phyloP scores from a whole-genome alignment of 37 sponge, comb jelly and placozoan genomes.

The Spongilla lacustris region DNA sequence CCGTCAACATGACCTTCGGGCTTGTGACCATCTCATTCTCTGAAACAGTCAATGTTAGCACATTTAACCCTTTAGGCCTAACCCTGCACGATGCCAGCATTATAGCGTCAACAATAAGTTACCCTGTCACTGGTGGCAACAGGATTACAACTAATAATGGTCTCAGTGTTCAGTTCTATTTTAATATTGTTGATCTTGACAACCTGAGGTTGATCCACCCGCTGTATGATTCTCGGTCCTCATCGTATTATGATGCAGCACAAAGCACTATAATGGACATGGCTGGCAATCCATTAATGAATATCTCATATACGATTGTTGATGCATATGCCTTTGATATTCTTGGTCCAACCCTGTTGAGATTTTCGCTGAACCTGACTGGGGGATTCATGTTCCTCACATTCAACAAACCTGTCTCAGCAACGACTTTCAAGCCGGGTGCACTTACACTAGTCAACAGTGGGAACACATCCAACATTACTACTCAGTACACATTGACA shows the following conservation, averaged over 20 bases:
- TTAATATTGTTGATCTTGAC: conserved; percentile 64
- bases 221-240: conserved; percentile 15
- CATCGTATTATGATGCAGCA: conserved; percentile 59
- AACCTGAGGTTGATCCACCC: conserved; percentile 20
- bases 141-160: conserved; percentile 55
- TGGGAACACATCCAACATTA: not conserved
- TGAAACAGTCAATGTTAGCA: conserved; percentile 80
- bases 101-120: conserved; percentile 7
- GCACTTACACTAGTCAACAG: conserved; percentile 60
- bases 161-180: conserved; percentile 64
- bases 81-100: conserved; percentile 28
- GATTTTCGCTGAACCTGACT: conserved; percentile 60
- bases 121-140: conserved; percentile 76
- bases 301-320: conserved; percentile 24
- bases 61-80: conserved; percentile 68
- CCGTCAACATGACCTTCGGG: conserved; percentile 87
- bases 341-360: conserved; percentile 59
- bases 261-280: conserved; percentile 72
- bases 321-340: conserved; percentile 39
- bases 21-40: conserved; percentile 67
- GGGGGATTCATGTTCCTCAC: conserved; percentile 45
- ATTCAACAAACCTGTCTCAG: conserved; percentile 75
- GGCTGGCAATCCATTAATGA: conserved; percentile 58
- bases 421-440: conserved; percentile 53
- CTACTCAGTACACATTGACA: conserved; percentile 48